A percentile compares a stretch with the other conserved stretches of the same genome.
These are phyloP conservation scores for Cygnus atratus DNA, from an alignment of 2,113 vertebrate species.

Conservation along the genomic window DNA sequence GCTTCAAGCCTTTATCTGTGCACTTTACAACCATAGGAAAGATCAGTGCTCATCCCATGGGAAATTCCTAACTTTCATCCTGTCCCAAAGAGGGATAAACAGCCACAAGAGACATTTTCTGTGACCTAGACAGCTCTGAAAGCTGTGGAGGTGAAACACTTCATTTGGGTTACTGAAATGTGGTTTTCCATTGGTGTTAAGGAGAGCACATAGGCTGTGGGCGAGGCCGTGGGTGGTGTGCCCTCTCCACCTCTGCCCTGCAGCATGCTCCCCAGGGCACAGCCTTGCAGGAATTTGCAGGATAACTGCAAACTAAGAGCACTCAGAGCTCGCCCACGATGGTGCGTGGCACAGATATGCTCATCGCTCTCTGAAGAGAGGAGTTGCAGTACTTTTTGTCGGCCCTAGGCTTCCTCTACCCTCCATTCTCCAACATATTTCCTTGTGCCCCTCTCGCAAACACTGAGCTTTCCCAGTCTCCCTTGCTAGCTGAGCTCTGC, in stretches of 20 bases:
- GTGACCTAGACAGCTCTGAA: background rate
- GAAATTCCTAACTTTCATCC: background rate
- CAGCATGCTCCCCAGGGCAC: background rate
- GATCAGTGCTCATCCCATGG: fast-evolving
- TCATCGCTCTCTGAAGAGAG: background rate
- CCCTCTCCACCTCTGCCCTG: background rate
- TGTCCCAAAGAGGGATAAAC: background rate
- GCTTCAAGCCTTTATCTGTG: background rate
- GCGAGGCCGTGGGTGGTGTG: fast-evolving
- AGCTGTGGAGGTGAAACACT: background rate
- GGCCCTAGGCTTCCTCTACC: background rate
- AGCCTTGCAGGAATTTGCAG: background rate
- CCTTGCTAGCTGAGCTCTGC: background rate
- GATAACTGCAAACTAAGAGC: background rate
- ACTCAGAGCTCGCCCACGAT: fast-evolving
- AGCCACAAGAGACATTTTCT: background rate
- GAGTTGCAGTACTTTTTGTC: background rate
- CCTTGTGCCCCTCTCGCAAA: background rate
- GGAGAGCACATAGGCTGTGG: fast-evolving
- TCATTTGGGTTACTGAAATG: fast-evolving
- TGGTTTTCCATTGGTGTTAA: fast-evolving
- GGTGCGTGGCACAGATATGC: fast-evolving
- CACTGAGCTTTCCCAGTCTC: background rate
- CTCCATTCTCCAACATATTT: background rate
- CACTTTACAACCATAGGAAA: fast-evolving